phyloP scores from a whole-genome alignment of 2,888 invertebrate genomes.

The Zygothrica quintamaculata region DNA sequence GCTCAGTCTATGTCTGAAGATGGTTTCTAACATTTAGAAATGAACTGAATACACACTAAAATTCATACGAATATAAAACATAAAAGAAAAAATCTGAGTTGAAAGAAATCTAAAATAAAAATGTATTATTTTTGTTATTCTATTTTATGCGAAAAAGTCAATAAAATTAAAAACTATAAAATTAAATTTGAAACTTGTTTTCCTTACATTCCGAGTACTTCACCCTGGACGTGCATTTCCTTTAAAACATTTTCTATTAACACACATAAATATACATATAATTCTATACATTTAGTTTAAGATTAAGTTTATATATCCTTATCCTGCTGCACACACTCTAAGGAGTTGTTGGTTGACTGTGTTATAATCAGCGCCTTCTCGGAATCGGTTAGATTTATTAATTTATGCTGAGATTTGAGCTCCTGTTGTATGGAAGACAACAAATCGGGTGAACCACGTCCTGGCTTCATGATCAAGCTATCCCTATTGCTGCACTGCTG shows the following conservation, averaged over 20 bases:
- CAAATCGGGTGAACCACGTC: slow-evolving; percentile 82
- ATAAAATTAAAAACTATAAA: slow-evolving; percentile 26
- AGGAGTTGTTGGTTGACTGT: slow-evolving; percentile 75
- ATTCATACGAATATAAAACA: slow-evolving; percentile 12
- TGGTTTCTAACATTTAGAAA: slow-evolving; percentile 82
- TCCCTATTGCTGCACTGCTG: slow-evolving; percentile 44
- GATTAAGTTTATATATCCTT: slow-evolving; percentile 27
- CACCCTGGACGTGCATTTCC: too few relatives aligned
- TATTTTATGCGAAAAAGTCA: slow-evolving; percentile 31
- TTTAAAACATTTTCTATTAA: too few relatives aligned
- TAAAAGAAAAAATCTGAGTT: background rate
- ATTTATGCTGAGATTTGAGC: slow-evolving; percentile 82
- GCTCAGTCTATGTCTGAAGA: slow-evolving; percentile 14
- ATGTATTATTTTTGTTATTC: slow-evolving; percentile 41
- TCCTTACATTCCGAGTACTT: background rate
- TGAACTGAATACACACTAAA: slow-evolving; percentile 76
- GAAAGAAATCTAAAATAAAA: slow-evolving; percentile 16
- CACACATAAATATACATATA: too few relatives aligned
- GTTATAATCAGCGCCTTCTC: slow-evolving; percentile 84
- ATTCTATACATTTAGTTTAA: too few relatives aligned
- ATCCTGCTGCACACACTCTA: slow-evolving; percentile 69
- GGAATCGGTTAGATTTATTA: slow-evolving; percentile 84
- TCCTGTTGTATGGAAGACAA: slow-evolving; percentile 83
- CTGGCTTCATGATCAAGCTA: slow-evolving; percentile 69
- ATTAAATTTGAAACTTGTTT: background rate